Evolutionary conservation across 2,113 vertebrate genomes (phyloP), one percentile per base, ranked within the genome.

Genomic region (Microcebus tavaratra): DNA sequence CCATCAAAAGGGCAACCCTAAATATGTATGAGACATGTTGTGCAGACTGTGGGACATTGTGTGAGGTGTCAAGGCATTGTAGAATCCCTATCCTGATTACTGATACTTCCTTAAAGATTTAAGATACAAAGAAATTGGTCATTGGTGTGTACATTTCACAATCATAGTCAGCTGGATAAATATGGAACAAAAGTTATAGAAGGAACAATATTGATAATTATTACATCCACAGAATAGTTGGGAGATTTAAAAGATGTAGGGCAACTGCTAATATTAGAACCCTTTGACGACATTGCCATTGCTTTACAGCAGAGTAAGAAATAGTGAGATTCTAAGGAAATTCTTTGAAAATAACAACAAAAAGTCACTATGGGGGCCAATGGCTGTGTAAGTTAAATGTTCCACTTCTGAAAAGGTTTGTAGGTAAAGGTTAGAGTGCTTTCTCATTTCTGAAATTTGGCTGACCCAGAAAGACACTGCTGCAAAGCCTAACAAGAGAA

Each of bases 291-390:
- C 61, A 39, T 25, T 45, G 72, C 23, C 61, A 36, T 11, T 39
- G 68, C 67, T 95, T 76, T 85, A 80, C 15, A 45, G 42, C 6
- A 15, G 27, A 79, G 48, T 25, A 53, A 81, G 89, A 80, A 91
- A 87, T 25, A 42, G 83, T 88, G 55, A 2, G 1, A 81, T 42
- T 76, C 45, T 45, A 86, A 94, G 81, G 70, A 92, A 91, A 68
- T 57, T 90, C 68, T 95, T 79, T 96, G 53, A 89, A 94, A 96
- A 87, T 79, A 94, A 79, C 76, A 94, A 87, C 82, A 93, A 90
- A 96, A 88, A 42, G 31, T 87, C 82, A 45, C 73, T 2, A 7
- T 31, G 17, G 95, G 94, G n/a, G 42, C 34, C 20, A 4, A 39
- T 63, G 29, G 14, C 75, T 83, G 8, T 55, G 18, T 86, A 79